Conservation (phyloP, 2,797 vertebrate species). For the Etheostoma nigrum region DNA sequence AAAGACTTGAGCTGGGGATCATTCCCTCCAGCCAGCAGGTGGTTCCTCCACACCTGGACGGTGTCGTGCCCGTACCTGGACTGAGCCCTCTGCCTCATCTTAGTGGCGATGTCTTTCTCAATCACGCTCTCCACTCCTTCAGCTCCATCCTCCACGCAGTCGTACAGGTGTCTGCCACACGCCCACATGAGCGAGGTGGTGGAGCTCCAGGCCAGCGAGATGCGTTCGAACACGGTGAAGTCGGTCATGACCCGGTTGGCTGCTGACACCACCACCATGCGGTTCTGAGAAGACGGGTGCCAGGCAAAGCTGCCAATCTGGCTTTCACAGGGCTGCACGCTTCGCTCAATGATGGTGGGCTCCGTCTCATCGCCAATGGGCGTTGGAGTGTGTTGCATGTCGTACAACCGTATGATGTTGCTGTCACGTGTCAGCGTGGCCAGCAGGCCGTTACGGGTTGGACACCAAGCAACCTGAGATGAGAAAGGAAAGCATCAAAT, state of each 20-base stretch:
- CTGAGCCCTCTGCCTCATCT: conserved; percentile 95
- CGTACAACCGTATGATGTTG: conserved; percentile 95
- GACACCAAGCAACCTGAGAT: conserved; percentile 93
- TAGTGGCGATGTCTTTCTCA: conserved; percentile 95
- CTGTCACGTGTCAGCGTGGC: conserved; percentile 97
- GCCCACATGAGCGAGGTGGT: conserved; percentile 97
- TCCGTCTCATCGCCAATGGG: conserved; percentile 98
- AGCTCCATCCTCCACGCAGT: conserved; percentile 91
- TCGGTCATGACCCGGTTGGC: conserved; percentile 95
- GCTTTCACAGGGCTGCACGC: conserved; percentile 94
- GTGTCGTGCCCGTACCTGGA: conserved; percentile 97
- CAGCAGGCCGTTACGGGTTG: conserved; percentile 94
- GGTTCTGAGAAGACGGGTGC: conserved; percentile 97
- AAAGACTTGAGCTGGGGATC: conserved; percentile 95
- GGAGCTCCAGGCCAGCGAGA: conserved; percentile 97
- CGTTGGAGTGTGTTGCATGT: conserved; percentile 98
- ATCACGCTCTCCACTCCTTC: conserved; percentile 84
- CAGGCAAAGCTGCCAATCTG: conserved; percentile 97
- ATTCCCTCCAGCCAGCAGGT: conserved; percentile 92
- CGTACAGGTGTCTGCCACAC: conserved; percentile 95
- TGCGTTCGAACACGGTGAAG: conserved; percentile 98
- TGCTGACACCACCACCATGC: conserved; percentile 97
- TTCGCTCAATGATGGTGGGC: conserved; percentile 98
- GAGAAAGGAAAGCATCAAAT: not conserved
- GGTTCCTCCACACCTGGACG: conserved; percentile 95